phyloP scores from a whole-genome alignment of 2,113 vertebrate species.

The Phrynosoma platyrhinos region DNA sequence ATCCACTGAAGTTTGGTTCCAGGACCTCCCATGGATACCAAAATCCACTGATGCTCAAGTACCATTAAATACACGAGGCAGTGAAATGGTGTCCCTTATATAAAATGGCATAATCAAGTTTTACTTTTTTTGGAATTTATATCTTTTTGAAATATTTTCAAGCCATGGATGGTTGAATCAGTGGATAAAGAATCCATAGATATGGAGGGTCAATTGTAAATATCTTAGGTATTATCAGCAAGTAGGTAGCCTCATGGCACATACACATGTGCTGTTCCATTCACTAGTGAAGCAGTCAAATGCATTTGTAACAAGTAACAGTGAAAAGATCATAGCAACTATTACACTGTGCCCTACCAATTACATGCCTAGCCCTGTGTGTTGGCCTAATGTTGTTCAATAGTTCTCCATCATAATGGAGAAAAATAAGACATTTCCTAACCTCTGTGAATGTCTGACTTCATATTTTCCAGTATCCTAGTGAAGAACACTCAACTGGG shows the following conservation, averaged over 20 bases:
- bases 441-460: not conserved
- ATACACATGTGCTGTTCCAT: not conserved
- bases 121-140: too few relatives aligned
- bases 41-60: too few relatives aligned
- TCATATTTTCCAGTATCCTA: fast-evolving
- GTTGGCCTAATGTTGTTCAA: not conserved
- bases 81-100: too few relatives aligned
- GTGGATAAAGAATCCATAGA: too few relatives aligned
- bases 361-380: not conserved
- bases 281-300: not conserved
- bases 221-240: fast-evolving
- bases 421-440: not conserved
- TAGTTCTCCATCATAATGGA: not conserved
- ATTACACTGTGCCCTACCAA: not conserved
- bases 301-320: not conserved
- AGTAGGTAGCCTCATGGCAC: not conserved
- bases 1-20: too few relatives aligned
- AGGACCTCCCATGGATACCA: too few relatives aligned
- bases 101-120: too few relatives aligned
- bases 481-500: not conserved
- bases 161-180: too few relatives aligned
- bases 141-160: too few relatives aligned
- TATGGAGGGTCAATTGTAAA: too few relatives aligned
- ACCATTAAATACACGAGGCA: too few relatives aligned
- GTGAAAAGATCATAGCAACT: not conserved